phyloP scores from a whole-genome alignment of 2,888 invertebrate species.

The Clusia tigrina region DNA sequence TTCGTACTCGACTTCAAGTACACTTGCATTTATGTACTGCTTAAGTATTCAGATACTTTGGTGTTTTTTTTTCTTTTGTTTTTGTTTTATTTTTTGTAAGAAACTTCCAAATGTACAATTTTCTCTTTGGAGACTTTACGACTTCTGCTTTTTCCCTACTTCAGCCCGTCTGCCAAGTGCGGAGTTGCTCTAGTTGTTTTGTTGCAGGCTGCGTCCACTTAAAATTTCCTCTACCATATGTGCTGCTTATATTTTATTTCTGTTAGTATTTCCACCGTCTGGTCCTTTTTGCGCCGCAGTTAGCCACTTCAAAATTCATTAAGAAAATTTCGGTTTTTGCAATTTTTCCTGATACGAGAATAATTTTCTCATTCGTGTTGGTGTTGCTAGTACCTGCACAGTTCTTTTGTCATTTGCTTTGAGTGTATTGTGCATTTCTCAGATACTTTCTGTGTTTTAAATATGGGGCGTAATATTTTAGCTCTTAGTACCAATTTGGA shows the following conservation, averaged over 20 bases:
- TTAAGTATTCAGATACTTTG: constrained; percentile 30
- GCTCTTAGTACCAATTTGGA: too few species aligned
- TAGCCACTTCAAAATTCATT: neutral
- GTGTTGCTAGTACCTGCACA: too few species aligned
- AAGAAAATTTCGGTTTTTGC: neutral
- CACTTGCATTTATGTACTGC: constrained; percentile 24
- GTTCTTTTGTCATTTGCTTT: too few species aligned
- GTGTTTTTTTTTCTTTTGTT: constrained; percentile 23
- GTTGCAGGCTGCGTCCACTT: neutral
- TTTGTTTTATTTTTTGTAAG: too few species aligned
- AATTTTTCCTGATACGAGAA: too few species aligned
- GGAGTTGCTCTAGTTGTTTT: constrained; percentile 8
- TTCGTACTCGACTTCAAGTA: neutral
- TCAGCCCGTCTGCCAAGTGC: constrained; percentile 20
- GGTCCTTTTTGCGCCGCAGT: neutral
- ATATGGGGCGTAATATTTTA: too few species aligned
- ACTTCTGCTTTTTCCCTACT: constrained; percentile 32
- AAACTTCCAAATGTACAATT: constrained; percentile 55
- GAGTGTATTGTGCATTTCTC: too few species aligned
- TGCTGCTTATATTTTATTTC: neutral
- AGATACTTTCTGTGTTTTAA: too few species aligned
- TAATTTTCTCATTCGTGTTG: too few species aligned
- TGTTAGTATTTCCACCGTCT: neutral
- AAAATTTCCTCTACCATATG: neutral
- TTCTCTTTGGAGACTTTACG: constrained; percentile 39